phyloP scores from a whole-genome alignment of 2,113 vertebrate species.

The Oceanites oceanicus region DNA sequence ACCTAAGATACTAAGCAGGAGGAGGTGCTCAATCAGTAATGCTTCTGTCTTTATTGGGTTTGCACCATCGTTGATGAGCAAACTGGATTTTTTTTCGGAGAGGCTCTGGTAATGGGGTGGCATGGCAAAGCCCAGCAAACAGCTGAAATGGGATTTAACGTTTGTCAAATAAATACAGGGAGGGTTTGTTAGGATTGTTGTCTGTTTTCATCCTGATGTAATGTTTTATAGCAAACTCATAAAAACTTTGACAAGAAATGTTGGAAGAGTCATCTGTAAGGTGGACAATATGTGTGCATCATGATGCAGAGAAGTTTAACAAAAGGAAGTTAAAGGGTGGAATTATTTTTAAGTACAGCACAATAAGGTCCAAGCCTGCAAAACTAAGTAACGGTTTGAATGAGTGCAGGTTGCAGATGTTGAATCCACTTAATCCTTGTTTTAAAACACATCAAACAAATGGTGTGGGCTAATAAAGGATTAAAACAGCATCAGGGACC shows the following conservation, averaged over 20 bases:
- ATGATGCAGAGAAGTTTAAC: background rate
- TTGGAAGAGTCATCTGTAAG: background rate
- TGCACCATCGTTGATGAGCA: background rate
- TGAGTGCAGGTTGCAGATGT: background rate
- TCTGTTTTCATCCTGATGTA: background rate
- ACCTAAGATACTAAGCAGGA: background rate
- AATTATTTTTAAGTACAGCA: background rate
- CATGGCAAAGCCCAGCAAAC: background rate
- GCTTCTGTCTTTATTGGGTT: background rate
- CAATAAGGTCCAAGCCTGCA: background rate
- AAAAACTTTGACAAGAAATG: background rate
- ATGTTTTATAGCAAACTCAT: background rate
- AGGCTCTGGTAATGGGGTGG: background rate
- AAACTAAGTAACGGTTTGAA: background rate
- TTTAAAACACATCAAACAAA: background rate
- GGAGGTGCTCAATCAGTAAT: background rate
- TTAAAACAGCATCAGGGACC: background rate
- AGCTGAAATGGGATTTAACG: background rate
- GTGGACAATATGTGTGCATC: rapidly evolving
- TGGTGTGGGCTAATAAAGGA: background rate
- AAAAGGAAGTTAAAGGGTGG: background rate
- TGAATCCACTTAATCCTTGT: background rate
- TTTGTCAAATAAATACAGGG: background rate
- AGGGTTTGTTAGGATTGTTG: background rate
- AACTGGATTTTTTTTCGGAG: background rate